Conservation (phyloP, 2,797 vertebrate species). For the Halcyon chelicuti region DNA sequence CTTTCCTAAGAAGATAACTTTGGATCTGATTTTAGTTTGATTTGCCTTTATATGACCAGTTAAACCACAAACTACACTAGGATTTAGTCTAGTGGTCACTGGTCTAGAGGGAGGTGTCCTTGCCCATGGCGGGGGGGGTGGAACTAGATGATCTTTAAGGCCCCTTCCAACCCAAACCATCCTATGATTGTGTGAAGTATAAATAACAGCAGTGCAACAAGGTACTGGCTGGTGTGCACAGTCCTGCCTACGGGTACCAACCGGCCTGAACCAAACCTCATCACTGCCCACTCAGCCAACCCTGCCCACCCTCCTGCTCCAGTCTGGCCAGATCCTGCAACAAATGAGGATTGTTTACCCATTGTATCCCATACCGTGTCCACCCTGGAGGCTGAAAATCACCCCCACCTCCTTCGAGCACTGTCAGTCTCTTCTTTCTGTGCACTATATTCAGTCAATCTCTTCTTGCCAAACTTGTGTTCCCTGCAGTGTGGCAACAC, state of each 20-base stretch:
- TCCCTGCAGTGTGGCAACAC: background rate
- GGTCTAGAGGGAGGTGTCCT: no score
- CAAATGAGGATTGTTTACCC: background rate
- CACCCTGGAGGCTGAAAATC: background rate
- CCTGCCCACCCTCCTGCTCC: background rate
- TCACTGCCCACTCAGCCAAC: background rate
- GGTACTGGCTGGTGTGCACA: background rate
- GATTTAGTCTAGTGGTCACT: background rate
- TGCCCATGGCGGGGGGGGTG: no score
- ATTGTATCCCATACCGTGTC: background rate
- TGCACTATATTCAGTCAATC: background rate
- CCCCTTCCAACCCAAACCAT: no score
- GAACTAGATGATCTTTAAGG: no score
- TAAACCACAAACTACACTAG: background rate
- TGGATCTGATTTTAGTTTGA: background rate
- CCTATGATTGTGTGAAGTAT: background rate
- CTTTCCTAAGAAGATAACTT: background rate
- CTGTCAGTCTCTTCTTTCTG: background rate
- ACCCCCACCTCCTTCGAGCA: background rate
- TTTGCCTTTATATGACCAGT: background rate
- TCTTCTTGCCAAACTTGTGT: background rate
- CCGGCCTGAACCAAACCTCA: background rate
- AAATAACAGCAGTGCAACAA: background rate
- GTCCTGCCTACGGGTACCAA: background rate
- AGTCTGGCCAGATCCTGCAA: background rate